These are phyloP conservation scores for Elegia similella DNA, from an alignment of 2,888 invertebrate genomes.

Conservation along the genomic window DNA sequence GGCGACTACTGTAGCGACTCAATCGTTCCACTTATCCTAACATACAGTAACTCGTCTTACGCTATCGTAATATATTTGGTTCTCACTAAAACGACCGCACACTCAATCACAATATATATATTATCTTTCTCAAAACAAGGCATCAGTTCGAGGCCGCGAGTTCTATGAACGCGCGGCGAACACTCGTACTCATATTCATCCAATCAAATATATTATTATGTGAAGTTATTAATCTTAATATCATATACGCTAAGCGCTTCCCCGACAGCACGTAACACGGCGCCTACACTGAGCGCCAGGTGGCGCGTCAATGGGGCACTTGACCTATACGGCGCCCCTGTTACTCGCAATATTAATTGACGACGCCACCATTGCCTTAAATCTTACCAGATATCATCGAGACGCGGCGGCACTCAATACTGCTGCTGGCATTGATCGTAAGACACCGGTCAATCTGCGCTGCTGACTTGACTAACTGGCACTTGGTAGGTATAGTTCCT, in stretches of 20 bases:
- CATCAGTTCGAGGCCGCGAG: slow-evolving; percentile 18
- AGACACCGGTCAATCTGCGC: no score
- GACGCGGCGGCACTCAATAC: no score
- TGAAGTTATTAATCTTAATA: slow-evolving; percentile 21
- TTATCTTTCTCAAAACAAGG: slow-evolving; percentile 21
- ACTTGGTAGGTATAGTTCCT: no score
- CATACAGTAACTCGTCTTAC: slow-evolving; percentile 33
- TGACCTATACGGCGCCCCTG: no score
- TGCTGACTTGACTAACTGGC: no score
- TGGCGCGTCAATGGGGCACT: no score
- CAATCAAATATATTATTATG: slow-evolving; percentile 32
- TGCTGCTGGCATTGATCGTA: no score
- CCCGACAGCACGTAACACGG: background rate
- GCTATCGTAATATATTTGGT: slow-evolving; percentile 63
- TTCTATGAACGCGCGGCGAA: slow-evolving; percentile 30
- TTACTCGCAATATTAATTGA: no score
- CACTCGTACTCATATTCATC: slow-evolving; percentile 25
- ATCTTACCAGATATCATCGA: no score
- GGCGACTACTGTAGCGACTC: no score
- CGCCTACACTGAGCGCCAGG: background rate
- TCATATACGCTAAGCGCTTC: background rate
- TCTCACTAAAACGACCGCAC: slow-evolving; percentile 58
- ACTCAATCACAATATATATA: slow-evolving; percentile 42
- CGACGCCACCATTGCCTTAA: no score
- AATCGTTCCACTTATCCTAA: no score